Base-by-base conservation (phyloP, 2,888 invertebrate genomes). In the Meteorus cinctellus region DNA sequence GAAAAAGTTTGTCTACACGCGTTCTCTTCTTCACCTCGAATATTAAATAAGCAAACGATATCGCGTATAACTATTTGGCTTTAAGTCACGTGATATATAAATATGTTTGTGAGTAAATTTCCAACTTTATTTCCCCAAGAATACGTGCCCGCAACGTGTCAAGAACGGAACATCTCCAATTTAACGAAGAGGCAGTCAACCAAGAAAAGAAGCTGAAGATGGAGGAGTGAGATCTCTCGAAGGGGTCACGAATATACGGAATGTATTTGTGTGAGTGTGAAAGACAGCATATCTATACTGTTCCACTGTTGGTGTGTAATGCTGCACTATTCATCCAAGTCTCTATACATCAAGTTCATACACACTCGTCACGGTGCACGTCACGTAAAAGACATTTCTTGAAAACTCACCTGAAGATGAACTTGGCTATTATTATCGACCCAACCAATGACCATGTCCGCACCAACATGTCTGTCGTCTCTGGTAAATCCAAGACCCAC, bases 391-490 rank as follows among this genome's bases (percentile, higher is more conserved):
- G 5, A 34, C 27, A 63, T 67, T 75, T 24, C 16, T 67, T 24
- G 60, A 76, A 51, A 65, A 92, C 94, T 94, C 90, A 96, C 96
- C 94, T 95, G 93, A 90, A 96, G 93, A 90, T 95, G 94, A 84
- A 95, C 95, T 90, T 93, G 93, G 87, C 93, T 93, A 84, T 95
- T 94, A 82, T 90, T 89, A 90, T 96, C 95, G 82, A 97, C 95
- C 97, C 97, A 97, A 77, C 95, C 96, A 87, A 97, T 93, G 82
- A 96, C 94, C 90, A 97, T 93, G 92, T 97, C 97, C 77, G 96
- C 94, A 66, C 95, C 95, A 86, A 93, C 92, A 93, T 95, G 94
- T 82, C 93, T 93, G 79, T 96, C 95, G 86, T 93, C 94, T 74
- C 93, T 93, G 82, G 96, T 96, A 90, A 97, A 95, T 77, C 97